Evolutionary conservation across 2,797 vertebrate species (phyloP).

Genomic region (Ctenopoma multispine): DNA sequence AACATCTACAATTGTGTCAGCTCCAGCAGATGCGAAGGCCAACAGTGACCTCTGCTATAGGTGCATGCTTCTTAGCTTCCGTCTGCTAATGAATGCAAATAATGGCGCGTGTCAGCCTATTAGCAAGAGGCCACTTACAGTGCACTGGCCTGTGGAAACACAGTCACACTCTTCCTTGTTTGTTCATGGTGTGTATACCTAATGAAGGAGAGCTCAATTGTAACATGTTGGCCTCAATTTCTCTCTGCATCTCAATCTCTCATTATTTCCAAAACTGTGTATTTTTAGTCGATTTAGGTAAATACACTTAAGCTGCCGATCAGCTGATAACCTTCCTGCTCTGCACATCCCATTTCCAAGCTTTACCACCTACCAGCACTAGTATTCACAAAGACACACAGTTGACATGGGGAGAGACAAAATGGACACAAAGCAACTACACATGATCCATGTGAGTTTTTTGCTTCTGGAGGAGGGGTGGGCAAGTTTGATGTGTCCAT

Average conservation of each 20-base stretch:
- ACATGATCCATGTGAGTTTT: no score
- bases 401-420: no score
- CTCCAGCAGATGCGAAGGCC: conserved; percentile 6
- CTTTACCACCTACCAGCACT: neutral
- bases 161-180: conserved; percentile 17
- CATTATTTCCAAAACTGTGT: conserved; percentile 6
- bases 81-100: conserved; percentile 62
- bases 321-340: conserved; percentile 6
- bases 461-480: neutral
- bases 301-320: conserved; percentile 31
- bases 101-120: conserved; percentile 48
- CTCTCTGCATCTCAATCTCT: neutral
- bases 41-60: conserved; percentile 25
- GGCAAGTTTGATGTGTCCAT: neutral
- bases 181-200: conserved; percentile 35
- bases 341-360: neutral
- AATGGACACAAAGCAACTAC: no score
- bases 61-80: conserved; percentile 16
- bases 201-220: conserved; percentile 49
- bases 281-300: conserved; percentile 26
- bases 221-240: conserved; percentile 9
- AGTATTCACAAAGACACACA: neutral
- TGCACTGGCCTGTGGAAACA: conserved; percentile 33
- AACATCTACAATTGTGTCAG: neutral
- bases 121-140: conserved; percentile 44